These are phyloP conservation scores for Oreochromis grahami DNA, from an alignment of 2,797 vertebrate genomes.

Conservation along the genomic window DNA sequence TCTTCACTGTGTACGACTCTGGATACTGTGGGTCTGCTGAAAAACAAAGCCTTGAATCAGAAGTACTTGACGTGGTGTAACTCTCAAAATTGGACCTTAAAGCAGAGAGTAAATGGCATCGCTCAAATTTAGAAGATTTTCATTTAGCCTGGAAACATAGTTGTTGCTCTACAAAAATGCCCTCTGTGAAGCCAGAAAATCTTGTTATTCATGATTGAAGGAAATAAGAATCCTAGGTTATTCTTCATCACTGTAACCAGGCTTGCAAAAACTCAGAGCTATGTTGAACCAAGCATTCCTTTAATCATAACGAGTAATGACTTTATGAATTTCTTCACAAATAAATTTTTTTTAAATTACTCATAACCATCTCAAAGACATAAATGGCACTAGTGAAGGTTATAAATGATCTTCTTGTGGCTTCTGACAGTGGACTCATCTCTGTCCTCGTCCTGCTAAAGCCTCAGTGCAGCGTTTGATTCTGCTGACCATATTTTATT, in stretches of 20 bases:
- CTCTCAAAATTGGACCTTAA: not conserved
- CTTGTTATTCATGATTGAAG: not conserved
- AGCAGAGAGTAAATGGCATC: not conserved
- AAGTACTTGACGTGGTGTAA: not conserved
- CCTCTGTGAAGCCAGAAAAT: not conserved
- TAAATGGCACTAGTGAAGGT: not conserved
- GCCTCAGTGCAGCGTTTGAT: not conserved
- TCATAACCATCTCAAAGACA: not conserved
- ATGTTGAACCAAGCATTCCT: not conserved
- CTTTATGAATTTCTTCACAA: not conserved
- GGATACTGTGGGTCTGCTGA: not conserved
- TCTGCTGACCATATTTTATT: not conserved
- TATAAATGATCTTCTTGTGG: not conserved
- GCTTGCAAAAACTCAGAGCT: fast-evolving
- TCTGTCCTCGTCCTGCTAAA: not conserved
- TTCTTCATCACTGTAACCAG: not conserved
- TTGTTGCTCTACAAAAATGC: not conserved
- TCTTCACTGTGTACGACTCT: not conserved
- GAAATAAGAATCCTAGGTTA: not conserved
- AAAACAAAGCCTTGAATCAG: not conserved
- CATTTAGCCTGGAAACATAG: not conserved
- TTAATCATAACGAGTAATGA: not conserved
- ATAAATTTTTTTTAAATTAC: fast-evolving
- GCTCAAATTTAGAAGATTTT: not conserved
- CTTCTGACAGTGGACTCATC: not conserved